Percentiles rank a stretch among this genome's conserved stretches.
phyloP scores from a whole-genome alignment of 2,797 vertebrate genomes.

The Peromyscus attwateri region DNA sequence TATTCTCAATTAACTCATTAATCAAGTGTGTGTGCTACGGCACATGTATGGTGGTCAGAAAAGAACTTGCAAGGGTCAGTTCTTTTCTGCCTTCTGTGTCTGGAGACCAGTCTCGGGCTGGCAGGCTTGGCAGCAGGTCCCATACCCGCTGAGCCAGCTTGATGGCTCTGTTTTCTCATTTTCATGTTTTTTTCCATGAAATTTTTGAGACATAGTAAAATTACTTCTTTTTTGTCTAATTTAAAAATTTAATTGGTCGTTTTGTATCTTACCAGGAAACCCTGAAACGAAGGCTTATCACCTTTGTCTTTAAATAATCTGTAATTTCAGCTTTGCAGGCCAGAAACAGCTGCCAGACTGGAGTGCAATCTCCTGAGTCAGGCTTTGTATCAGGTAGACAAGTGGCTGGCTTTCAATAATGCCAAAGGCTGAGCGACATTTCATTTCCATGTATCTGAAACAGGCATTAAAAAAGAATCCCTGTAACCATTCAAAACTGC shows the following conservation, averaged over 20 bases:
- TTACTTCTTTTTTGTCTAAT: not conserved
- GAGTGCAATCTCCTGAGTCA: not conserved
- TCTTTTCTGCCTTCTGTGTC: not conserved
- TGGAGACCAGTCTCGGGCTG: not conserved
- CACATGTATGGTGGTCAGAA: not conserved
- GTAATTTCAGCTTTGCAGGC: not conserved
- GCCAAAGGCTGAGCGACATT: not conserved
- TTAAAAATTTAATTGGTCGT: not conserved
- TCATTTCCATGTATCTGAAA: not conserved
- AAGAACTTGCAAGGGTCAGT: not conserved
- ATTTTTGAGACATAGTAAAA: slow-evolving; percentile 28
- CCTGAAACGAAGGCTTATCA: not conserved
- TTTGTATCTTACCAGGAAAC: not conserved
- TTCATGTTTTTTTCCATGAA: not conserved
- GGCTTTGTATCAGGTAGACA: not conserved
- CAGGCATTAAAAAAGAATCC: not conserved
- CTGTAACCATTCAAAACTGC: not conserved
- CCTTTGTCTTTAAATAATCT: not conserved
- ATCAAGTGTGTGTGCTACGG: not conserved
- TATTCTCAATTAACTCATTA: not conserved
- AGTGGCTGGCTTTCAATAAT: not conserved
- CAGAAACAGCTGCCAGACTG: not conserved
- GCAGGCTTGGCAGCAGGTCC: not conserved
- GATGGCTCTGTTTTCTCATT: not conserved
- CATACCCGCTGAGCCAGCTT: no score